A percentile compares a stretch with the other conserved stretches of the same genome.
Evolutionary conservation across 2,888 invertebrate genomes (phyloP).

Genomic region (Ichneumon xanthorius): DNA sequence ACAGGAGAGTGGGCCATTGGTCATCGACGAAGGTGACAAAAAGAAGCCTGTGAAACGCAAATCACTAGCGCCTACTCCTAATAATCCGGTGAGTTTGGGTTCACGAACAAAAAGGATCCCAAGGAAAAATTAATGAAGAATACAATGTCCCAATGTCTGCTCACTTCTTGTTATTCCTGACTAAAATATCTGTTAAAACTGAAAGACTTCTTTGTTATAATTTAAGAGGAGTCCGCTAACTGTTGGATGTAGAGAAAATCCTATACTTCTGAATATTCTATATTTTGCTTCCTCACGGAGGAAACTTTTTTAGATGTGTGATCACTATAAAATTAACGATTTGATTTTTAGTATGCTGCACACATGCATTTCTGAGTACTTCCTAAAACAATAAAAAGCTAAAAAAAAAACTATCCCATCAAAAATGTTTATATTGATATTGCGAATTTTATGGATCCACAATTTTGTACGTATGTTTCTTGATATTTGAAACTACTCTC

Average conservation of each 20-base stretch:
- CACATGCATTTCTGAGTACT: background rate
- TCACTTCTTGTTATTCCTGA: background rate
- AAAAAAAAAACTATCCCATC: too few species aligned
- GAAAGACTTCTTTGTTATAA: background rate
- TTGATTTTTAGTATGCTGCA: background rate
- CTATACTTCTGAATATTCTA: background rate
- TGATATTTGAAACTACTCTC: too few species aligned
- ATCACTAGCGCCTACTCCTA: slow-evolving; percentile 70
- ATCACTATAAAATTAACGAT: background rate
- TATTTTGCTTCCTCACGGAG: background rate
- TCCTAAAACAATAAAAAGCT: too few species aligned
- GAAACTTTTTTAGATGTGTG: background rate
- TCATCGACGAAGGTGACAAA: slow-evolving; percentile 83
- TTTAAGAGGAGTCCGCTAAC: background rate
- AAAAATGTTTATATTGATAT: too few species aligned
- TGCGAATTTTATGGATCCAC: too few species aligned
- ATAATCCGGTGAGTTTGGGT: slow-evolving; percentile 76
- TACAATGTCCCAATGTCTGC: background rate
- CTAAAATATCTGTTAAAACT: background rate
- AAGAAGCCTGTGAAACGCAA: slow-evolving; percentile 82
- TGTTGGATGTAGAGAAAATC: background rate
- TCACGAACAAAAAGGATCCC: background rate
- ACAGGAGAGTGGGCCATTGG: slow-evolving; percentile 78
- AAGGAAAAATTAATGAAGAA: background rate
- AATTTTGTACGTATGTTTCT: too few species aligned